Percentiles rank a stretch among this genome's conserved stretches.
phyloP scores from a whole-genome alignment of 2,113 vertebrate genomes.

The Carassius auratus region DNA sequence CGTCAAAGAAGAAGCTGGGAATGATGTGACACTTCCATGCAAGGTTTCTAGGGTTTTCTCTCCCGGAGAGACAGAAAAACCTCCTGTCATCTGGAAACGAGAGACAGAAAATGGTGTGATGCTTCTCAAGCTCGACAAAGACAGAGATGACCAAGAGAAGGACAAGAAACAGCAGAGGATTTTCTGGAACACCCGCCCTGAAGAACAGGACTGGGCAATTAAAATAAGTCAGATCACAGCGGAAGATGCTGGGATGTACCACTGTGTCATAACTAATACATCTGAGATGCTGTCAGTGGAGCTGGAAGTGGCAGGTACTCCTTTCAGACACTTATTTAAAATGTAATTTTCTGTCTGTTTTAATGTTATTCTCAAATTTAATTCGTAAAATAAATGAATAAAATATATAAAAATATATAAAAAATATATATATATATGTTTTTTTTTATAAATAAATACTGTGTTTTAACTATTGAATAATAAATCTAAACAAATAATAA shows the following conservation, averaged over 20 bases:
- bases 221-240: conserved; percentile 16
- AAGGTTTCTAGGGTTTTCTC: neutral
- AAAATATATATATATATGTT: neutral
- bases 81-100: conserved; percentile 12
- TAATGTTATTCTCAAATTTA: neutral
- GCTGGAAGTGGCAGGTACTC: conserved; percentile 44
- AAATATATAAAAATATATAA: no score
- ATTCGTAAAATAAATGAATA: neutral
- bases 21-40: conserved; percentile 37
- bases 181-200: conserved; percentile 41
- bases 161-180: conserved; percentile 8
- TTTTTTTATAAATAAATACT: no score
- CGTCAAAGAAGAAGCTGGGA: neutral
- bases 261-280: conserved; percentile 60
- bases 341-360: neutral
- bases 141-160: neutral
- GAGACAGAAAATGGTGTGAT: neutral
- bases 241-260: conserved; percentile 68
- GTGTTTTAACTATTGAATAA: no score
- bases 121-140: neutral
- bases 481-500: no score
- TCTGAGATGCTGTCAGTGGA: neutral
- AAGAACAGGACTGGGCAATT: conserved; percentile 53
- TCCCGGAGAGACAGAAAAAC: no score
- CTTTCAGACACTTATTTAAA: neutral